Percentiles rank a stretch among this genome's conserved stretches.
These are phyloP conservation scores for Galeopterus variegatus DNA, from an alignment of 2,113 vertebrate genomes.

Conservation along the genomic window DNA sequence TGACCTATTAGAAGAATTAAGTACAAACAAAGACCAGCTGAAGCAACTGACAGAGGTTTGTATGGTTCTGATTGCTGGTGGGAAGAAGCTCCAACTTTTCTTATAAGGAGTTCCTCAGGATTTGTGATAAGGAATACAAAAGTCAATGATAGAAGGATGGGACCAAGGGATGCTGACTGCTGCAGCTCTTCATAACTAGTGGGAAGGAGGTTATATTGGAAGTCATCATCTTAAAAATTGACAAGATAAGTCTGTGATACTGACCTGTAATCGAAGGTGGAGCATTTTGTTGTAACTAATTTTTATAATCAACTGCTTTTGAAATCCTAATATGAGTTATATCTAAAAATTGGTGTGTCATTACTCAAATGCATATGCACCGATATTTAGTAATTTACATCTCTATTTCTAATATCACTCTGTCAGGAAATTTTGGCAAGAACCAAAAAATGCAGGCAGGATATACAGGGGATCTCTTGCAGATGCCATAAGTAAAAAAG, in stretches of 20 bases:
- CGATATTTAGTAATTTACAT: background rate
- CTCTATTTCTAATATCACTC: background rate
- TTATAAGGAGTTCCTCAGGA: background rate
- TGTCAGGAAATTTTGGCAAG: background rate
- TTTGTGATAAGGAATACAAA: background rate
- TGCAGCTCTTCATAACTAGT: background rate
- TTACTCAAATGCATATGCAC: background rate
- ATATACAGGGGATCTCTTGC: background rate
- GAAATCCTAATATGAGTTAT: background rate
- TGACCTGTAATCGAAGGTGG: background rate
- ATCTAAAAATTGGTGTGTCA: background rate
- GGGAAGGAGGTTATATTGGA: background rate
- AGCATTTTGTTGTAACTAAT: background rate
- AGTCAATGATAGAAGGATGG: background rate
- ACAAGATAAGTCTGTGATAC: background rate
- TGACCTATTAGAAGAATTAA: slow-evolving; percentile 91
- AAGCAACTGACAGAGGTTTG: slow-evolving; percentile 94
- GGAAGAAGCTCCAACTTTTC: background rate
- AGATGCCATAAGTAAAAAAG: background rate
- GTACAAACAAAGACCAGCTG: slow-evolving; percentile 90
- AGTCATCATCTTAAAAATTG: background rate
- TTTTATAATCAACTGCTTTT: background rate
- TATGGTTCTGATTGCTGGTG: slow-evolving; percentile 35
- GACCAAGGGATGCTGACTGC: background rate
- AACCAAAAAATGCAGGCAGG: background rate